Base-by-base conservation (phyloP, 2,888 invertebrate genomes). In the Rhabditoides inermis region DNA sequence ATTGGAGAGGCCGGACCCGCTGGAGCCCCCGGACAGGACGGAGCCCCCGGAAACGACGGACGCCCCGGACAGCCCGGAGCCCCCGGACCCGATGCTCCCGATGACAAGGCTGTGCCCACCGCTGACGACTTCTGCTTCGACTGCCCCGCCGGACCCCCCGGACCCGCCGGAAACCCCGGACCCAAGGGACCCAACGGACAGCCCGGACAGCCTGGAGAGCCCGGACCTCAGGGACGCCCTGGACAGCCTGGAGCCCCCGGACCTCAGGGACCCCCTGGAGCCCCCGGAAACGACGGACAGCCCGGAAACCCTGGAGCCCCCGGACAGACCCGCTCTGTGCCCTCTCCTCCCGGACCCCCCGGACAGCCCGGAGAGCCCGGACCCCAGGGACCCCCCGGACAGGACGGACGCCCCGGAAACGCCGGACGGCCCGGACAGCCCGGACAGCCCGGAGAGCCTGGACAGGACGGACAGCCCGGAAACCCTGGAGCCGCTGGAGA, bases 361-460 rank as follows among this genome's bases (percentile, higher is more conserved):
- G n/a, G n/a, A n/a, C n/a, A n/a, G n/a, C n/a, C n/a, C n/a, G n/a
- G n/a, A n/a, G n/a, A n/a, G n/a, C n/a, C n/a, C n/a, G n/a, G n/a
- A n/a, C n/a, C n/a, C 49, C 63, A 64, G 42, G 67, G 67, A 63
- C 58, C 62, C 58, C 61, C 58, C 45, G 70, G 64, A 64, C 52
- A 52, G 28, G 58, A 56, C 40, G 64, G 64, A 57, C 63, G 60
- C 15, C 56, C 66, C 40, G 66, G 66, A 61, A 59, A 57, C 45
- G 63, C 63, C 35, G 67, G 67, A 58, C 60, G 41, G 25, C 61
- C 63, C 35, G 65, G 53, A 44, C 25, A 53, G 37, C 12, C 49
- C 20, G 53, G 65, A 60, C 35, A 55, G 20, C 53, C 55, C 30
- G 65, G 65, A 61, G 59, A 57, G 48, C 62, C 61, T 42, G 65